Base-by-base conservation (phyloP, 2,888 invertebrate species). In the Nomada hirtipes region DNA sequence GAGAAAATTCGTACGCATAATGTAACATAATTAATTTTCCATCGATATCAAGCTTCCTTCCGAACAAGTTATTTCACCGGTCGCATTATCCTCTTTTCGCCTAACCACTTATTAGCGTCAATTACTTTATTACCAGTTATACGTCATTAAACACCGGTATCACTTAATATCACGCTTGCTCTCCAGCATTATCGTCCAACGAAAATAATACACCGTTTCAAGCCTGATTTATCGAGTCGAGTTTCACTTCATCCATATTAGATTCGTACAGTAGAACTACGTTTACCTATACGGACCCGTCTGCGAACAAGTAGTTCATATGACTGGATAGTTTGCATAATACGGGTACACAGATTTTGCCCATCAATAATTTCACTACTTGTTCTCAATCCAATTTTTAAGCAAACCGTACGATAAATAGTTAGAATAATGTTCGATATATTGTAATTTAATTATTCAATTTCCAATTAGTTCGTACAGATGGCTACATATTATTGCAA, bases 141-240 rank as follows among this genome's bases (percentile, higher is more conserved):
- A 26, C 57, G 18, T 29, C 26, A 57, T 7, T 9, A 13, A n/a
- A 13, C 9, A 18, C 26, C 13, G 4, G 11, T 57, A 69, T 69
- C 42, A 55, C 42, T 53, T 59, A 57, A 26, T 47, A 15, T 0
- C 13, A 15, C 57, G 26, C 29, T 42, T 20, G 61, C 42, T 10
- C 20, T 42, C 20, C 20, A 10, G n/a, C n/a, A 44, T 69, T 57
- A n/a, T 4, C 11, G 44, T 57, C 44, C 4, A 18, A 13, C 7
- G 44, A 69, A 57, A 44, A 57, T 57, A 44, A 26, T 13, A 23
- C 20, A 11, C 44, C 55, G 26, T 53, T 44, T n/a, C 42, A n/a
- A 42, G 15, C 18, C 18, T 55, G 44, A 69, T 69, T 69, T 69
- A 69, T 47, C 23, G 44, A 2, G 10, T 53, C 67, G 15, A 15